Evolutionary conservation across 1,140 invertebrate genomes (phyloP).

Genomic region (Acromyrmex charruanus): DNA sequence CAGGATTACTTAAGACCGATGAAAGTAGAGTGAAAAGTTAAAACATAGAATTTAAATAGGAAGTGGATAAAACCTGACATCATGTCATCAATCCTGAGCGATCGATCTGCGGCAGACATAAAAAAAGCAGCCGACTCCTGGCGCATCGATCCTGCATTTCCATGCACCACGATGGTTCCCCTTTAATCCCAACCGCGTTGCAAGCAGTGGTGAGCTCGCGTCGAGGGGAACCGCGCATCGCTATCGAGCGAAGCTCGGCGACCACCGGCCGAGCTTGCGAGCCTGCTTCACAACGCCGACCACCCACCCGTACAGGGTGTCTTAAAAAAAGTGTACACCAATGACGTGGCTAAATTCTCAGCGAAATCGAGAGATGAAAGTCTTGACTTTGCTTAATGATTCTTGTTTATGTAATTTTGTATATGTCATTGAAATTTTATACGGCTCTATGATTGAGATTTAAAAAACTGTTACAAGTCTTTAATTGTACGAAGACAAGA

Average conservation of each 20-base stretch:
- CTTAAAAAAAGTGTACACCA: conserved; percentile 22
- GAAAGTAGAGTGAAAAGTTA: background rate
- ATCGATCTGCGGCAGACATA: conserved; percentile 67
- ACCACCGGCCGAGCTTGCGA: conserved; percentile 79
- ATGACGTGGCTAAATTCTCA: background rate
- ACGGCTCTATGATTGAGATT: background rate
- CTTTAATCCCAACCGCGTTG: conserved; percentile 83
- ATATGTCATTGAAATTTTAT: background rate
- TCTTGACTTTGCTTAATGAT: background rate
- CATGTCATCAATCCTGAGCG: conserved; percentile 64
- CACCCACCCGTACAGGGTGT: conserved; percentile 55
- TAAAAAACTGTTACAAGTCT: background rate
- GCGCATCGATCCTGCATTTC: conserved; percentile 74
- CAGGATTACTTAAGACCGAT: conserved; percentile 4
- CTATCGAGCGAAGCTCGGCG: conserved; percentile 84
- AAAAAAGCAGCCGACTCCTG: conserved; percentile 71
- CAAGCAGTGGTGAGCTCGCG: conserved; percentile 82
- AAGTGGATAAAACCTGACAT: conserved; percentile 66
- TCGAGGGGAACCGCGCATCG: conserved; percentile 83
- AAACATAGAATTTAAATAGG: conserved; percentile 25
- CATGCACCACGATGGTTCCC: conserved; percentile 77
- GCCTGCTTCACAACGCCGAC: conserved; percentile 65
- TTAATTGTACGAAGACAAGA: background rate
- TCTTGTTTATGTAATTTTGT: background rate
- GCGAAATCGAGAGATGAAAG: background rate